phyloP scores from a whole-genome alignment of 2,888 invertebrate genomes.

The Parelbella ahira region DNA sequence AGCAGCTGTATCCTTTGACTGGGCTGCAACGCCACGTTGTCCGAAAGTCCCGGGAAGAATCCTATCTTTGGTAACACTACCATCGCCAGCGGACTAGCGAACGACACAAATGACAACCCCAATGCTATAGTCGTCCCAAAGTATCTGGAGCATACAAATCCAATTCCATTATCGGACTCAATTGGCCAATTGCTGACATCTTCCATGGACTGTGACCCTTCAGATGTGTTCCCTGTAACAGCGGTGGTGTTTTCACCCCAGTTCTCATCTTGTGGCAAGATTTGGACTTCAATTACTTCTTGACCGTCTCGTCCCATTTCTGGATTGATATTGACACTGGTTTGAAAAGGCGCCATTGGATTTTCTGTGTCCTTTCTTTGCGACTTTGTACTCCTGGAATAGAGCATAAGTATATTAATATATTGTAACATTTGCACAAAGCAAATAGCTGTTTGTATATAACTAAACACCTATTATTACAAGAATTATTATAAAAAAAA shows the following conservation, averaged over 20 bases:
- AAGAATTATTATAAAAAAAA: too few species aligned
- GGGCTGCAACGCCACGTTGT: conserved; percentile 85
- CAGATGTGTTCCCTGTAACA: conserved; percentile 97
- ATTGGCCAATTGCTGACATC: conserved; percentile 92
- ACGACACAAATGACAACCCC: conserved; percentile 89
- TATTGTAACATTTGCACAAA: too few species aligned
- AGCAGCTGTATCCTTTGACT: conserved; percentile 84
- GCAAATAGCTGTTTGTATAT: too few species aligned
- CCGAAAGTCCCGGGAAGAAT: conserved; percentile 87
- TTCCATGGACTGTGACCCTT: conserved; percentile 96
- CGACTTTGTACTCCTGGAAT: conserved; percentile 83
- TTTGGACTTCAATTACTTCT: conserved; percentile 97
- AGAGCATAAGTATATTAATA: conserved; percentile 1
- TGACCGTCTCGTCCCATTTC: conserved; percentile 89
- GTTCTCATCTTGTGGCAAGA: conserved; percentile 97
- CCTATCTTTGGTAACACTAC: conserved; percentile 95
- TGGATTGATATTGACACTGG: conserved; percentile 89
- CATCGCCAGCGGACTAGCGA: conserved; percentile 96
- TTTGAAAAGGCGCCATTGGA: conserved; percentile 92
- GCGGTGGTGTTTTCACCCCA: conserved; percentile 99
- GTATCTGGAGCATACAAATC: conserved; percentile 89
- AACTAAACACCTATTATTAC: too few species aligned
- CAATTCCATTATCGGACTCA: conserved; percentile 85
- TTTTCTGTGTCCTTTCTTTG: conserved; percentile 82
- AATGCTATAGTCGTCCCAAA: conserved; percentile 90